Base-by-base conservation (phyloP, 2,113 vertebrate genomes). In the Noctilio leporinus region DNA sequence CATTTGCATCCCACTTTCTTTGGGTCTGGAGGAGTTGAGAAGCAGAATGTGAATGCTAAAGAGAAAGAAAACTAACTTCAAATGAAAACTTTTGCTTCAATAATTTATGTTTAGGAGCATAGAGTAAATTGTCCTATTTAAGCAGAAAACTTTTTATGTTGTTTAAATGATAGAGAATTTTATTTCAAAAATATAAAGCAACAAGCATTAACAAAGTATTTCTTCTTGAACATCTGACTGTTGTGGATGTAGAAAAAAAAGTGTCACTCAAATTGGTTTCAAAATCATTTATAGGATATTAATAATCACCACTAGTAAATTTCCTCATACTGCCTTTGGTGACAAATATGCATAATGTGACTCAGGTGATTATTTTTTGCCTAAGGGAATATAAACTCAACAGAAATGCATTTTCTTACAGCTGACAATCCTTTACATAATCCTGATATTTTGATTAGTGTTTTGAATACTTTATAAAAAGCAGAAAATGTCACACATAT, bases 401-500 rank as follows among this genome's bases (percentile, higher is more conserved):
- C 16, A 75, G 17, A 93, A 91, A 76, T 84, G 57, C n/a, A 76
- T 84, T 87, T 95, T 93, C 59, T 83, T 81, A 70, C 5, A 94
- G 70, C 38, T 91, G 65, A 95, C 51, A 95, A 45, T 47, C 11
- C 20, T 91, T 94, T 89, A 81, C 9, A 57, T 81, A 93, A 76
- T 94, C 24, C 38, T 91, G 76, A 87, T 93, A 96, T 88, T 96
- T 93, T 91, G 64, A 76, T 94, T 35, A 84, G 38, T 51, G 24
- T 93, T 95, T 92, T 0, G 5, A 85, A 91, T 93, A 64, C 2
- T 77, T 87, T 70, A 75, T 55, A 75, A 89, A 94, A 64, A 76
- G 35, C 12, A 87, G 77, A 92, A 93, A 96, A 95, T 76, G 28
- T 87, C 76, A 95, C 53, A 84, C 82, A 92, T 96, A 91, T 95